Percentiles rank a stretch among this genome's conserved stretches.
Evolutionary conservation across 2,888 invertebrate species (phyloP).

Genomic region (Oxycera nigricornis): DNA sequence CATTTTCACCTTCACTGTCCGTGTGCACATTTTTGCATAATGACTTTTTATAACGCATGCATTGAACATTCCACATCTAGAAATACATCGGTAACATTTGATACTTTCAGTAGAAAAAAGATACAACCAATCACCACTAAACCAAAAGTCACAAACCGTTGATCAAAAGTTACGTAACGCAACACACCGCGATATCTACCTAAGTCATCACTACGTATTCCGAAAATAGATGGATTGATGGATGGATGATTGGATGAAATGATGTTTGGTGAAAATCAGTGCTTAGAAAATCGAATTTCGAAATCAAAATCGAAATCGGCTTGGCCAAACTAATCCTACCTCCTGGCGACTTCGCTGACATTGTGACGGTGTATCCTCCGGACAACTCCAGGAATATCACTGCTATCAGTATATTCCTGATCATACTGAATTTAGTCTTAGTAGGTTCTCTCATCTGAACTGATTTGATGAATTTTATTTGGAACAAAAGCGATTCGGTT

Average conservation of each 20-base stretch:
- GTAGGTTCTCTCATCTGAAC: not conserved
- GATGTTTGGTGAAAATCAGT: not conserved
- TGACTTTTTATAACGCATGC: not conserved
- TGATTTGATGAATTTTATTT: not conserved
- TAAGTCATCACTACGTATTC: slow-evolving; percentile 22
- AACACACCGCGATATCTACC: slow-evolving; percentile 20
- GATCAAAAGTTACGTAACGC: slow-evolving; percentile 8
- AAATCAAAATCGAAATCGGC: not conserved
- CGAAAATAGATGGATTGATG: slow-evolving; percentile 20
- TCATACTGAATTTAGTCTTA: slow-evolving; percentile 51
- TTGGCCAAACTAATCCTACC: slow-evolving; percentile 52
- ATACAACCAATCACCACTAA: slow-evolving; percentile 27
- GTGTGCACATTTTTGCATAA: not conserved
- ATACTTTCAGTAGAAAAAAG: not conserved
- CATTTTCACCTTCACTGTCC: not conserved
- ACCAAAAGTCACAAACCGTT: not conserved
- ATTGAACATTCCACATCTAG: not conserved
- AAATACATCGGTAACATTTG: not conserved
- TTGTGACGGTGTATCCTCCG: slow-evolving; percentile 55
- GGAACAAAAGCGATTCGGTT: not conserved
- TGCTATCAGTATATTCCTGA: slow-evolving; percentile 57
- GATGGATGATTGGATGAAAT: slow-evolving; percentile 24
- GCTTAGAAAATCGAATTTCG: no score
- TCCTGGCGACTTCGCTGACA: slow-evolving; percentile 52
- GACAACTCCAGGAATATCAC: slow-evolving; percentile 59